phyloP scores from a whole-genome alignment of 2,113 vertebrate species.

The Vimba vimba region DNA sequence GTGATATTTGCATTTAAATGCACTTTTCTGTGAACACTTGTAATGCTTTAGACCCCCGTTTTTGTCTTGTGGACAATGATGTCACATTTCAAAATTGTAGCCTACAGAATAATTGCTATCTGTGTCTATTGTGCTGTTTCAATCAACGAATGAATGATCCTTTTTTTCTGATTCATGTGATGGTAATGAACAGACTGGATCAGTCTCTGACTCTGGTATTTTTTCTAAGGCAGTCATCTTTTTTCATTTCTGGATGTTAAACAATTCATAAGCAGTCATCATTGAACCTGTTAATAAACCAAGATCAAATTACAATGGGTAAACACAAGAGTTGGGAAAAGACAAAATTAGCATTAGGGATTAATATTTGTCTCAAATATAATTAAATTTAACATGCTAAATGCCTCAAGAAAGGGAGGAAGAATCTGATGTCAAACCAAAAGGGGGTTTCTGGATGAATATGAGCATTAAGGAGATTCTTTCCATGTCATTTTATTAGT shows the following conservation, averaged over 20 bases:
- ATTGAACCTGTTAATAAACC: conserved; percentile 34
- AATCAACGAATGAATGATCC: conserved; percentile 10
- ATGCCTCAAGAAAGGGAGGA: background rate
- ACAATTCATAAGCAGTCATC: conserved; percentile 36
- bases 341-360: conserved; percentile 12
- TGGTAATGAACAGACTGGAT: conserved; percentile 10
- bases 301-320: conserved; percentile 41
- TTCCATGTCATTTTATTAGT: background rate
- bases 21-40: background rate
- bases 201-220: background rate
- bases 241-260: conserved; percentile 41
- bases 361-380: background rate
- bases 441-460: background rate
- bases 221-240: conserved; percentile 35
- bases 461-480: background rate
- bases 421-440: background rate
- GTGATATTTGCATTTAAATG: conserved; percentile 42
- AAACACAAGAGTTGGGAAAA: conserved; percentile 21
- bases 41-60: background rate
- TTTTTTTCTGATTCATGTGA: background rate
- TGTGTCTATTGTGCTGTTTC: conserved; percentile 30
- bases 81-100: background rate
- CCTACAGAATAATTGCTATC: conserved; percentile 32
- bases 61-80: conserved; percentile 21
- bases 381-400: conserved; percentile 21